phyloP scores from a whole-genome alignment of 2,113 vertebrate genomes.

The Vombatus ursinus region DNA sequence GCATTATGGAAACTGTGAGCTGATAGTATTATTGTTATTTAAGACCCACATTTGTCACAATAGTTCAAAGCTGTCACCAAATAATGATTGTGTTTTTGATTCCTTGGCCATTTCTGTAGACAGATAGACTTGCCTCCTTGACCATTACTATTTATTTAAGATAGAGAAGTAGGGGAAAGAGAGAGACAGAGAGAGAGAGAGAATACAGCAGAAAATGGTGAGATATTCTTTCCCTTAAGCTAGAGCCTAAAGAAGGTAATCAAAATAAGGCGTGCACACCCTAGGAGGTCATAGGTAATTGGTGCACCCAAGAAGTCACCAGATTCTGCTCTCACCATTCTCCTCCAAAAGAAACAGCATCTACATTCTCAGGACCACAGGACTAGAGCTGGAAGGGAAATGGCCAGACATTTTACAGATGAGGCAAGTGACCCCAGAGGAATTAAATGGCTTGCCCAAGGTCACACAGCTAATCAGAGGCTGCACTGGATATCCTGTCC shows the following conservation, averaged over 20 bases:
- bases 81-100: not conserved
- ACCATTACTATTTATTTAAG: conserved; percentile 69
- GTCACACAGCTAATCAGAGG: too few relatives aligned
- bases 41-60: conserved; percentile 14
- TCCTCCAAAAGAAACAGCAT: conserved; percentile 65
- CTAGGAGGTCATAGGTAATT: conserved; percentile 42
- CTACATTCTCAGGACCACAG: conserved; percentile 50
- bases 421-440: too few relatives aligned
- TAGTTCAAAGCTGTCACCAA: not conserved
- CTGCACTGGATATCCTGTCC: too few relatives aligned
- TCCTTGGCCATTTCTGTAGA: conserved; percentile 8
- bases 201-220: too few relatives aligned
- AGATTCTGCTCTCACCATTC: conserved; percentile 64
- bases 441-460: too few relatives aligned
- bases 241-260: conserved; percentile 65
- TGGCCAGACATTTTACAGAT: too few relatives aligned
- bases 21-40: too few relatives aligned
- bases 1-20: too few relatives aligned
- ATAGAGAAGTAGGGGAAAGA: not conserved
- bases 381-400: too few relatives aligned
- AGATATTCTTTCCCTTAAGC: not conserved
- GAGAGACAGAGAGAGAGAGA: too few relatives aligned
- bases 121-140: conserved; percentile 36
- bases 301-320: conserved; percentile 64
- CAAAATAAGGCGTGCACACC: conserved; percentile 63